Base-by-base conservation (phyloP, 1,140 invertebrate species). In the Argopecten irradians region DNA sequence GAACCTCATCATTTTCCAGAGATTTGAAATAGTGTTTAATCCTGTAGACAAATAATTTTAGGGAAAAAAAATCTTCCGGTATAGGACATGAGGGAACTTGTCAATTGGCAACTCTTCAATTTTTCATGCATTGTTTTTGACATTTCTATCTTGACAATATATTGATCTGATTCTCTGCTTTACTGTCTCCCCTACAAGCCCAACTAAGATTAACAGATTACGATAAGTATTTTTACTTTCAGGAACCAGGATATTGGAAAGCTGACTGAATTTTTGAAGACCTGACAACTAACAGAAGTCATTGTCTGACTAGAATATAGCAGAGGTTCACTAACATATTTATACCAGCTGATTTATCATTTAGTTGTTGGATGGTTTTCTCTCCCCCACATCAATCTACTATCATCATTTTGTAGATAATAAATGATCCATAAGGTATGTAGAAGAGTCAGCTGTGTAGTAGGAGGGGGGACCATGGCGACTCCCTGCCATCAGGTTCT, bases 331-430 rank as follows among this genome's bases (percentile, higher is more conserved):
- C n/a, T n/a, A n/a, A n/a, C n/a, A 71, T 22, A n/a, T 28, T 5
- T n/a, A 71, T n/a, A 71, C n/a, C 55, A 71, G 55, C 55, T 71
- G 55, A 71, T 71, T 71, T 71, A 71, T 71, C 55, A 71, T 71
- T 71, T 28, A 71, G 55, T 16, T 71, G 55, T 71, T 28, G 55
- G 55, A 71, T n/a, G n/a, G n/a, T 28, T 71, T 71, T 1, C 28
- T 22, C 11, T 71, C 55, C 11, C 11, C n/a, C 22, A 71, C 55
- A 71, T 71, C n/a, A 71, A 71, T 71, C 55, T 71, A 11, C 22
- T 11, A 71, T n/a, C n/a, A 71, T 71, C 28, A 71, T 71, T 71
- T 28, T 71, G 55, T 71, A 71, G 28, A 28, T 71, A 71, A 71
- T 71, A n/a, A 46, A 71, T 71, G 16, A 28, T 28, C 55, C n/a